phyloP scores from a whole-genome alignment of 2,113 vertebrate genomes.

The Rhombomys opimus region DNA sequence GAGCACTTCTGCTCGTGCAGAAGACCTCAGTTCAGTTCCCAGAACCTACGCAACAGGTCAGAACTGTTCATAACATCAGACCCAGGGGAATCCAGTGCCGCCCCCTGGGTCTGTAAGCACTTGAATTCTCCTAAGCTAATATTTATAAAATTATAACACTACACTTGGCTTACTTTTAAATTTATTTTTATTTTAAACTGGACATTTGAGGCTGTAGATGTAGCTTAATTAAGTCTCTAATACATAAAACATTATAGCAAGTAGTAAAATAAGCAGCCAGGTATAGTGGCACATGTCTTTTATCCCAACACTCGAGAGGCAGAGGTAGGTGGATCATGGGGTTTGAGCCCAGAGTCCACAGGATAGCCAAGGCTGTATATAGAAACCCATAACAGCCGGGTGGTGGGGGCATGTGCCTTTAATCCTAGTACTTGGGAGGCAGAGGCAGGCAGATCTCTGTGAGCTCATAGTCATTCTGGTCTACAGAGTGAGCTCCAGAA shows the following conservation, averaged over 20 bases:
- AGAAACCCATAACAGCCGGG: no score
- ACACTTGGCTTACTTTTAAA: not conserved
- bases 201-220: not conserved
- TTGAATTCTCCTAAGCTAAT: no score
- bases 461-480: no score
- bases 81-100: no score
- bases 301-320: not conserved
- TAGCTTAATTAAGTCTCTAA: not conserved
- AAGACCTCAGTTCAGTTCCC: not conserved
- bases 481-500: no score
- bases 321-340: not conserved
- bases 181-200: constrained; percentile 22
- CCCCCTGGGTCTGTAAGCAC: not conserved
- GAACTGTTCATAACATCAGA: not conserved
- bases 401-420: no score
- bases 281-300: not conserved
- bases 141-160: no score
- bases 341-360: not conserved
- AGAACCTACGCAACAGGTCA: not conserved
- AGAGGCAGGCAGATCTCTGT: no score
- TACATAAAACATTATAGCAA: not conserved
- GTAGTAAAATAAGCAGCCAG: not conserved
- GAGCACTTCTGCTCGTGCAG: not conserved
- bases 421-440: no score
- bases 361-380: not conserved